These are phyloP conservation scores for Augochlorella aurata DNA, from an alignment of 2,888 invertebrate species.

Conservation along the genomic window DNA sequence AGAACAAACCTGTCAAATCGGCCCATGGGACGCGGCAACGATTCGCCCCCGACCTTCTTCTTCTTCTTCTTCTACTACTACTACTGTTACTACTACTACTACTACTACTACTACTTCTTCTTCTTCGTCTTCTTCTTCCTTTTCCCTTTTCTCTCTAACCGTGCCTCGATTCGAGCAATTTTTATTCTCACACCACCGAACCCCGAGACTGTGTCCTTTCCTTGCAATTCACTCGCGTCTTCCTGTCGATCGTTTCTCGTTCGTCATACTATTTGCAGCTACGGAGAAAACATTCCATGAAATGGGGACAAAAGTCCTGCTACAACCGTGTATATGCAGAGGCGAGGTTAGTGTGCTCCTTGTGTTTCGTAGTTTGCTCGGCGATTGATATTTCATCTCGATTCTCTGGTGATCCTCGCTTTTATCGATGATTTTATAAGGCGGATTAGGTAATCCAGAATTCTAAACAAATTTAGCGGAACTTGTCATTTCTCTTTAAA, in stretches of 20 bases:
- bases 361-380: slow-evolving; percentile 12
- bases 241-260: slow-evolving; percentile 62
- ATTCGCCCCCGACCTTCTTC: slow-evolving; percentile 46
- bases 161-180: slow-evolving; percentile 66
- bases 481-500: too few species aligned
- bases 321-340: slow-evolving; percentile 11
- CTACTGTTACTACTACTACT: too few species aligned
- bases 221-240: slow-evolving; percentile 59
- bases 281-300: slow-evolving; percentile 29
- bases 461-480: too few species aligned
- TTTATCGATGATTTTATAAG: too few species aligned
- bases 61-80: not conserved
- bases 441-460: too few species aligned
- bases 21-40: slow-evolving; percentile 65
- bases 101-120: not conserved
- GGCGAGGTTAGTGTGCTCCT: slow-evolving; percentile 32
- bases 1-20: slow-evolving; percentile 66
- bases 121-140: not conserved
- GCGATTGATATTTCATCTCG: slow-evolving; percentile 27
- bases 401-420: not conserved
- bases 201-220: slow-evolving; percentile 32
- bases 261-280: slow-evolving; percentile 64
- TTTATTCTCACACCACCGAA: slow-evolving; percentile 61
- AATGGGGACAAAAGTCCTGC: slow-evolving; percentile 17
- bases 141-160: slow-evolving; percentile 51